Base-by-base conservation (phyloP, 2,113 vertebrate species). In the Electrona antarctica region DNA sequence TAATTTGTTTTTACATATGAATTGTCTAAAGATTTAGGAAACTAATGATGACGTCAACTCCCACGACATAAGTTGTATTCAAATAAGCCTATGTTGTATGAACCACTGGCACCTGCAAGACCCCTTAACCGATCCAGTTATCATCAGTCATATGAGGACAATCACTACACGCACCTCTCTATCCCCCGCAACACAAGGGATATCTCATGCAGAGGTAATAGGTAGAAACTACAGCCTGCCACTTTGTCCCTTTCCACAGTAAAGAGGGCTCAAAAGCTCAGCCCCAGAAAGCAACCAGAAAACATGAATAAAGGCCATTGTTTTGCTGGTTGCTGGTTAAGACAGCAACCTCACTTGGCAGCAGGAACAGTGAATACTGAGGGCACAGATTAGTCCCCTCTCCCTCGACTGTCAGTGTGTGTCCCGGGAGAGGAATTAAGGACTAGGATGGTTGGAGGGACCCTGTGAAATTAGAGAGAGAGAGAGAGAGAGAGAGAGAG, bases 221-320 rank as follows among this genome's bases (percentile, higher is more conserved):
- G 21, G 21, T 21, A 21, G 21, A 21, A 21, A n/a, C n/a, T n/a
- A 33, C 4, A 4, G 33, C 33, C 33, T 41, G 3, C 33, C 33
- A 13, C 8, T 54, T 15, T 7, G 14, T 60, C 52, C 7, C 28
- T 29, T 50, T 6, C 7, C 15, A 71, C 28, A 64, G 33, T 52
- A 46, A 33, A 50, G 64, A 64, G 48, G 56, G 59, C 61, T 57
- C 58, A 33, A 15, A 57, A 48, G 50, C 60, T 68, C 13, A 65
- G 65, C 51, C 15, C 66, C 33, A 41, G 33, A 41, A 41, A 41
- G 2, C 33, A 46, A 59, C 62, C 54, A 57, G 64, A 29, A 13
- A 80, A 61, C 9, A 69, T 46, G 67, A 73, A 82, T 68, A 73
- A 66, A 63, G 64, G 59, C 14, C 47, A 80, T 71, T 82, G 78